phyloP scores from a whole-genome alignment of 2,888 invertebrate species.

The Odontocolon sp. region DNA sequence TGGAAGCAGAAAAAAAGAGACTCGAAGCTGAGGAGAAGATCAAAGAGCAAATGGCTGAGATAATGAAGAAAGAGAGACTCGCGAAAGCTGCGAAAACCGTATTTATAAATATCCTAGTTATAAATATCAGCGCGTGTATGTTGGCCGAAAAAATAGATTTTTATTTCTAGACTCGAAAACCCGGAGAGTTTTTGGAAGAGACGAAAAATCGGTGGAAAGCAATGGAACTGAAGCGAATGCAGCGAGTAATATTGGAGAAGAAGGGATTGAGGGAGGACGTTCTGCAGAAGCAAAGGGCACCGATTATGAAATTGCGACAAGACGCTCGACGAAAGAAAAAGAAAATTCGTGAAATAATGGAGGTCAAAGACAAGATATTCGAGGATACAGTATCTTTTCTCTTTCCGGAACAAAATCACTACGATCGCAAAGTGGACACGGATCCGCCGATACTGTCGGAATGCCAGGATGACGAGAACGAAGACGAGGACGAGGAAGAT shows the following conservation, averaged over 20 bases:
- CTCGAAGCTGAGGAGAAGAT: slow-evolving; percentile 75
- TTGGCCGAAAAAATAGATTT: background rate
- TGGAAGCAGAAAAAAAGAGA: slow-evolving; percentile 81
- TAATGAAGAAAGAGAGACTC: slow-evolving; percentile 68
- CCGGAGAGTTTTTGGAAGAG: slow-evolving; percentile 77
- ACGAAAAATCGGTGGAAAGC: slow-evolving; percentile 84
- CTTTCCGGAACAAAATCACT: slow-evolving; percentile 82
- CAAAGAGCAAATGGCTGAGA: slow-evolving; percentile 79
- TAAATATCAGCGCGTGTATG: too few species aligned
- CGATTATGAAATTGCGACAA: slow-evolving; percentile 83
- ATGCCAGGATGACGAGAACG: slow-evolving; percentile 79
- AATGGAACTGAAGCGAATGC: slow-evolving; percentile 86
- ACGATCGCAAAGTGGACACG: slow-evolving; percentile 36
- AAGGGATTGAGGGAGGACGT: slow-evolving; percentile 85
- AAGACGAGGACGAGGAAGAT: too few species aligned
- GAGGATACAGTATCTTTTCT: slow-evolving; percentile 85
- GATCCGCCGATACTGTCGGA: slow-evolving; percentile 60
- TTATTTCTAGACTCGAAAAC: slow-evolving; percentile 59
- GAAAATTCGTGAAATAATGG: slow-evolving; percentile 83
- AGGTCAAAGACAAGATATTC: slow-evolving; percentile 85
- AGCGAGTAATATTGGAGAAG: slow-evolving; percentile 84
- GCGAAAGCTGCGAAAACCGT: slow-evolving; percentile 56
- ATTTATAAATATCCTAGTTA: background rate
- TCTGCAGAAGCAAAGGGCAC: slow-evolving; percentile 84
- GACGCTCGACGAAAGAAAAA: slow-evolving; percentile 84